Percentiles rank a stretch among this genome's conserved stretches.
Evolutionary conservation across 2,888 invertebrate species (phyloP).

Genomic region (Eulithis testata): DNA sequence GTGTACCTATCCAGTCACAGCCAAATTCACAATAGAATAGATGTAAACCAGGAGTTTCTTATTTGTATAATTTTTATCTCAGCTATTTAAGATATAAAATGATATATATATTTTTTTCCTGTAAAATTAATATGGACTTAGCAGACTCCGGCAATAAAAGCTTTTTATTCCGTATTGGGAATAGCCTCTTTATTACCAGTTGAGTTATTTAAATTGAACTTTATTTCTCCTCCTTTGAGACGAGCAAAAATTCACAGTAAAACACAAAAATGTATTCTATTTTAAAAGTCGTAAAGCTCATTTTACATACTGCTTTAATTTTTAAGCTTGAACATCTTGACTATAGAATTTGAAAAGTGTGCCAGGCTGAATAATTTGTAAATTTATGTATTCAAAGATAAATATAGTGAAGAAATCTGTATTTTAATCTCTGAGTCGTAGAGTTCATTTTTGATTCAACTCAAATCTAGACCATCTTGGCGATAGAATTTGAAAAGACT

Average conservation of each 20-base stretch:
- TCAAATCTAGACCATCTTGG: slow-evolving; percentile 29
- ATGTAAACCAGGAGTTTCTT: no score
- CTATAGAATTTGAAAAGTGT: slow-evolving; percentile 24
- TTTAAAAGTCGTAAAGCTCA: slow-evolving; percentile 18
- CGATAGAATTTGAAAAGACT: slow-evolving; percentile 28
- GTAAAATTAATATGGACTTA: slow-evolving; percentile 28
- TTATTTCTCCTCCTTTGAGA: slow-evolving; percentile 50
- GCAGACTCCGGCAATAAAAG: slow-evolving; percentile 22
- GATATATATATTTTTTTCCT: slow-evolving; percentile 9
- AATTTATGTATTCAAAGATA: slow-evolving; percentile 20
- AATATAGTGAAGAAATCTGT: slow-evolving; percentile 7
- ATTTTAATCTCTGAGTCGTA: slow-evolving; percentile 17
- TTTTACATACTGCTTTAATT: slow-evolving; percentile 25
- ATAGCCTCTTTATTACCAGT: slow-evolving; percentile 50
- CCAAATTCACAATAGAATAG: no score
- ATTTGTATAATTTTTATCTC: no score
- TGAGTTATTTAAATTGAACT: slow-evolving; percentile 58
- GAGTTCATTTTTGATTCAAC: slow-evolving; percentile 21
- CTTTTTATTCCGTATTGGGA: slow-evolving; percentile 44
- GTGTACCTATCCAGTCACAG: no score
- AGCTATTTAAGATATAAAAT: slow-evolving; percentile 18
- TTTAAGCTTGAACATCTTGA: slow-evolving; percentile 34
- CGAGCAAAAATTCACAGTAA: slow-evolving; percentile 6
- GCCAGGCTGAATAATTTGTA: slow-evolving; percentile 25
- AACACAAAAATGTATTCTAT: slow-evolving; percentile 18